Evolutionary conservation across 2,797 vertebrate species (phyloP).

Genomic region (Denticeps clupeoides): DNA sequence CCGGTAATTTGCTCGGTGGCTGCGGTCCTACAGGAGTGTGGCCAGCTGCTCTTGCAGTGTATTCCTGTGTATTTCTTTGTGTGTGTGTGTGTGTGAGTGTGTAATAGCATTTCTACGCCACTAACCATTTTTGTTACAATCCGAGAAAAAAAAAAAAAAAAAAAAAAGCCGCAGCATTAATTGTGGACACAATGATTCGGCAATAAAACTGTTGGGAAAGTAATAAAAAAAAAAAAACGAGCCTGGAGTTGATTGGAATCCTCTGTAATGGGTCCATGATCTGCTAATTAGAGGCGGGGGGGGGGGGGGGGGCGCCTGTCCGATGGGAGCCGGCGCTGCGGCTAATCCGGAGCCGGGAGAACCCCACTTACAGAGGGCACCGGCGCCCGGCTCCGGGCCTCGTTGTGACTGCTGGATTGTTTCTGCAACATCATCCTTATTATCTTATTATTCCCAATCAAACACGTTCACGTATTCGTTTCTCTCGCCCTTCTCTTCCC

Average conservation of each 20-base stretch:
- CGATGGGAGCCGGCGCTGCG: constrained; percentile 32
- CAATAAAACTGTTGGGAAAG: constrained; percentile 42
- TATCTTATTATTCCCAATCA: constrained; percentile 46
- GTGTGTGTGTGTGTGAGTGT: not conserved
- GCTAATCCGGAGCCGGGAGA: no score
- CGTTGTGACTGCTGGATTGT: constrained; percentile 43
- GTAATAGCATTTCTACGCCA: not conserved
- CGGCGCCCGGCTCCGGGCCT: constrained; percentile 41
- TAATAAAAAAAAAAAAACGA: constrained; percentile 49
- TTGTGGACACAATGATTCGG: constrained; percentile 34
- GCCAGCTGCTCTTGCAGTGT: constrained; percentile 4
- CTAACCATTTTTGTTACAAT: constrained; percentile 7
- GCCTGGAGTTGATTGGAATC: constrained; percentile 42
- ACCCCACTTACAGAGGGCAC: no score
- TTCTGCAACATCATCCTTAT: constrained; percentile 39
- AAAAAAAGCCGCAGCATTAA: constrained; percentile 22
- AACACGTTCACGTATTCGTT: no score
- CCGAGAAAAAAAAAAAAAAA: constrained; percentile 5
- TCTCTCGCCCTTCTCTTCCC: constrained; percentile 31
- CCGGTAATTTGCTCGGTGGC: constrained; percentile 14
- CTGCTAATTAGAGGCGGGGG: constrained; percentile 42
- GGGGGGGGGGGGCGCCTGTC: constrained; percentile 22
- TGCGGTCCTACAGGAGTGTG: not conserved
- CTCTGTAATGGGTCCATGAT: constrained; percentile 48
- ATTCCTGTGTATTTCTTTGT: not conserved